A percentile compares a stretch with the other conserved stretches of the same genome.
Conservation (phyloP, 2,113 vertebrate genomes). For the Alligator sinensis region DNA sequence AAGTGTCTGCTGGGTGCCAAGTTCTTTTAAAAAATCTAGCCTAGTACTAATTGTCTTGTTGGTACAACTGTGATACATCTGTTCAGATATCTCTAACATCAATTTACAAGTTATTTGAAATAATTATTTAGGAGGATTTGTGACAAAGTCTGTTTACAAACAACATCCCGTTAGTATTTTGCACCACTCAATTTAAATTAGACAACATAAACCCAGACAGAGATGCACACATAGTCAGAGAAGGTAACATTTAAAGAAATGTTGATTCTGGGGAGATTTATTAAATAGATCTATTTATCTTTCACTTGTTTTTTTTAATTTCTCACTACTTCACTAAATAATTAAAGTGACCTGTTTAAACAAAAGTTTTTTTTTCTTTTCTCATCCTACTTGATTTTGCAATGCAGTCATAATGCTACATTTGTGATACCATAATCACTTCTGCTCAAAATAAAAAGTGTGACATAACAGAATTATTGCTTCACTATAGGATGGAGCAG, state of each 20-base stretch:
- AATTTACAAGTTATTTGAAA: background rate
- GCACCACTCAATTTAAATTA: background rate
- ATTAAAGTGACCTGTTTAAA: background rate
- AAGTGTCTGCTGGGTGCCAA: background rate
- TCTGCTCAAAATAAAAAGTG: background rate
- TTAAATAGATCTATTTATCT: background rate
- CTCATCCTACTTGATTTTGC: background rate
- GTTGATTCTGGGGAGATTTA: background rate
- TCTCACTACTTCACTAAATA: background rate
- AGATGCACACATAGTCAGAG: background rate
- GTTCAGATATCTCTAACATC: conserved; percentile 14
- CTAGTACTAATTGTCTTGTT: background rate
- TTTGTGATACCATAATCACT: background rate
- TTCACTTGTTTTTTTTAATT: background rate
- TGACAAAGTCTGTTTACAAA: background rate
- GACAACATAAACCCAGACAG: background rate
- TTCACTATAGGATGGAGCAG: background rate
- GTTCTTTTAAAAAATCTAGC: background rate
- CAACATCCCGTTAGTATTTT: background rate
- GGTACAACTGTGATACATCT: background rate
- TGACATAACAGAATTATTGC: background rate
- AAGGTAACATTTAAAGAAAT: background rate
- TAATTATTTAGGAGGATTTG: background rate
- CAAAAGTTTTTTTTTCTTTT: background rate
- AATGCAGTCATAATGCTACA: background rate